A percentile compares a stretch with the other conserved stretches of the same genome.
Conservation (phyloP, 2,888 invertebrate genomes). For the Hirtodrosophila confusa region DNA sequence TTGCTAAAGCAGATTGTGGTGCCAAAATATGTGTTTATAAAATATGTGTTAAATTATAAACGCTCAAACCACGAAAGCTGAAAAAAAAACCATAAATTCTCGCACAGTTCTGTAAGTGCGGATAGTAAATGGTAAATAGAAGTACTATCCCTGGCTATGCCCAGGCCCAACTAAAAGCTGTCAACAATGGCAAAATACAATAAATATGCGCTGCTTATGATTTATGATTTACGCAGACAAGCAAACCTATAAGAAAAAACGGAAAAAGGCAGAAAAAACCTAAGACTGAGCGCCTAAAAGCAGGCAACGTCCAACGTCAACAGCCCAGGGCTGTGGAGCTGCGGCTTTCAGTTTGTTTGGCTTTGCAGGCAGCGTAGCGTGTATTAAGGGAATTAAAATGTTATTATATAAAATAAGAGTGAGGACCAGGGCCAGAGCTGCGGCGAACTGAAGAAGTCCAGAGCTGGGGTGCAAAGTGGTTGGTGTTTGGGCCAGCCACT, state of each 20-base stretch:
- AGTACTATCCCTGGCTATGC: constrained; percentile 39
- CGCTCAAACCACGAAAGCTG: constrained; percentile 15
- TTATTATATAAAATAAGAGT: constrained; percentile 69
- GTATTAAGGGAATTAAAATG: constrained; percentile 79
- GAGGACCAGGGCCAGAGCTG: constrained; percentile 4
- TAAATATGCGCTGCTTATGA: constrained; percentile 77
- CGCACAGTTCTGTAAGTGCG: constrained; percentile 29
- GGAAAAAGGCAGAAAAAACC: constrained; percentile 8
- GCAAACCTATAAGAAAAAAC: constrained; percentile 20
- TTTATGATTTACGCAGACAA: constrained; percentile 74
- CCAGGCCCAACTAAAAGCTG: constrained; percentile 62
- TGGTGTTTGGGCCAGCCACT: constrained; percentile 55
- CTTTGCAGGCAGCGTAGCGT: constrained; percentile 73
- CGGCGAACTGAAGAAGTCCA: constrained; percentile 6
- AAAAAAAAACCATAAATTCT: constrained; percentile 38
- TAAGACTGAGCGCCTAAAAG: constrained; percentile 48
- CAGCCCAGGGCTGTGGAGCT: constrained; percentile 38
- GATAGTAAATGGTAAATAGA: constrained; percentile 45
- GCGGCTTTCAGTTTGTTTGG: constrained; percentile 64
- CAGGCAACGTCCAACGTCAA: constrained; percentile 41
- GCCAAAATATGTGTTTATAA: too few relatives aligned
- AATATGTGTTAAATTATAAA: constrained; percentile 14
- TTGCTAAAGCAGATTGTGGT: too few relatives aligned
- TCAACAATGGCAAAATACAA: constrained; percentile 68
- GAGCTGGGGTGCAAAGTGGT: constrained; percentile 41